Evolutionary conservation across 2,888 invertebrate species (phyloP).

Genomic region (Perithous albicinctus): DNA sequence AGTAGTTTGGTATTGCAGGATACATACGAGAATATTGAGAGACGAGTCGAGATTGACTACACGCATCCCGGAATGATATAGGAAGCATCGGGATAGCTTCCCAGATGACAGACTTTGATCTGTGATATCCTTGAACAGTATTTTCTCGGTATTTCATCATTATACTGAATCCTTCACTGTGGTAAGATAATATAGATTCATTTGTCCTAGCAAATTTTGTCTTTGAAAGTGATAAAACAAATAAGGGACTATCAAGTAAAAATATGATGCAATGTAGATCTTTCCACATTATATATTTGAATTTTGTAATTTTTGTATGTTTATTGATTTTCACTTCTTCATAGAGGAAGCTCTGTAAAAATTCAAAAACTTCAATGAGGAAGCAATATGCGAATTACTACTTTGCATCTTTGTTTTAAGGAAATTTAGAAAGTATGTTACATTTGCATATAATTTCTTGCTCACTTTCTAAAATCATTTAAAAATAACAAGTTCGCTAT

Average conservation of each 20-base stretch:
- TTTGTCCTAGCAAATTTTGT: background rate
- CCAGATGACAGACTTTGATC: slow-evolving; percentile 17
- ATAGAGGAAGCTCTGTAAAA: too few species aligned
- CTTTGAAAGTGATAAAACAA: background rate
- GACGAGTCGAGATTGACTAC: slow-evolving; percentile 36
- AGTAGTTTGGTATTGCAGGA: slow-evolving; percentile 12
- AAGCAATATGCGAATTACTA: too few species aligned
- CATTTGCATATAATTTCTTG: too few species aligned
- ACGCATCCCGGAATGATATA: background rate
- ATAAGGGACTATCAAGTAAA: background rate
- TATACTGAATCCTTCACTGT: background rate
- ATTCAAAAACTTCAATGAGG: too few species aligned
- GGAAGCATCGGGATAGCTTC: slow-evolving; percentile 24
- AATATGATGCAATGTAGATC: too few species aligned
- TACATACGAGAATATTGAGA: slow-evolving; percentile 25
- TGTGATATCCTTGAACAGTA: slow-evolving; percentile 6
- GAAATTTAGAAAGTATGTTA: too few species aligned
- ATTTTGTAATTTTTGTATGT: too few species aligned
- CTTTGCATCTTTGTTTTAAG: too few species aligned
- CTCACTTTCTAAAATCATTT: too few species aligned
- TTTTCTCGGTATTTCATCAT: background rate
- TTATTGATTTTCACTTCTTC: too few species aligned
- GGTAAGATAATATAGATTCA: background rate
- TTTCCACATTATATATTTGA: too few species aligned
- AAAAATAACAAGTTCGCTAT: too few species aligned